These are phyloP conservation scores for Neolamprologus devosi DNA, from an alignment of 2,113 vertebrate genomes.

Conservation along the genomic window DNA sequence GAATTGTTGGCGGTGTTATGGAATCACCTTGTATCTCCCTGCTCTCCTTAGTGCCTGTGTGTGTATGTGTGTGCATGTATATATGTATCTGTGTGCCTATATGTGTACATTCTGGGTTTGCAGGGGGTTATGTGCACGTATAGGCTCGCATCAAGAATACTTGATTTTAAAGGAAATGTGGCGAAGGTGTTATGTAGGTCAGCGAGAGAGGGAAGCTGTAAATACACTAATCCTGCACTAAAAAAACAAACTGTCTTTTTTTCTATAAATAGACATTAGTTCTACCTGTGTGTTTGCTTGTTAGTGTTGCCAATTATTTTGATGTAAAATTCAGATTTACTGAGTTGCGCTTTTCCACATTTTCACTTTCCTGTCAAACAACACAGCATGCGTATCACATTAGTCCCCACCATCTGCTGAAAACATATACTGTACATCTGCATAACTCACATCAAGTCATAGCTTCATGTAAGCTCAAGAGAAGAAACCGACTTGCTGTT, in stretches of 20 bases:
- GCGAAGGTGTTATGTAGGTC: background rate
- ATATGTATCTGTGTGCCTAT: background rate
- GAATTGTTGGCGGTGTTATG: conserved; percentile 12
- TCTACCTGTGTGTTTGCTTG: background rate
- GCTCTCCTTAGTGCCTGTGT: background rate
- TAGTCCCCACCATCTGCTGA: background rate
- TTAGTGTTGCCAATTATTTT: background rate
- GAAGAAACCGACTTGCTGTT: background rate
- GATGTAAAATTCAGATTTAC: background rate
- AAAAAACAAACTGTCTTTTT: background rate
- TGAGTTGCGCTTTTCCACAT: background rate
- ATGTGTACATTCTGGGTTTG: background rate
- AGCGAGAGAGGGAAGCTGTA: background rate
- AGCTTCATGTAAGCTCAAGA: background rate
- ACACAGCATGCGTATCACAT: background rate
- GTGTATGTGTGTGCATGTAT: background rate
- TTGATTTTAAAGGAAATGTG: background rate
- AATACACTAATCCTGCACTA: background rate
- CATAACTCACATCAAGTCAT: background rate
- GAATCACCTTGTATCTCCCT: conserved; percentile 23
- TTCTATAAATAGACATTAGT: background rate
- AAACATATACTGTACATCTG: background rate
- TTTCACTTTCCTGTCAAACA: background rate
- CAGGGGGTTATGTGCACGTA: background rate
- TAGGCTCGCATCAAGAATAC: background rate